Conservation (phyloP, 2,797 vertebrate species). For the Pseudochirops cupreus region DNA sequence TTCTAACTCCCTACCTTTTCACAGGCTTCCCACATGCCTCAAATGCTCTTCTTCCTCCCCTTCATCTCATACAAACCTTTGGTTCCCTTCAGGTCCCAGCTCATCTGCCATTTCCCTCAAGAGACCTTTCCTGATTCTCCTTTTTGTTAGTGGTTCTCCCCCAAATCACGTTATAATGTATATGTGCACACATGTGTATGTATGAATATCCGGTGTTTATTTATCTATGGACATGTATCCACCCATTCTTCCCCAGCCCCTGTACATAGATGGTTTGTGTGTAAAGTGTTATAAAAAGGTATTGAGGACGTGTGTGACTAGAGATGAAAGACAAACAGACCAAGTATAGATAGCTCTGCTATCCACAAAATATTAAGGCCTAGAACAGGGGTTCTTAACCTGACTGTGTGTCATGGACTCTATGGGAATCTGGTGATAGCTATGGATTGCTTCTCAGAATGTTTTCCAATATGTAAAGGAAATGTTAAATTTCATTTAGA, state of each 20-base stretch:
- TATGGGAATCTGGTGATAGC: background rate
- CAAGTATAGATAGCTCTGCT: background rate
- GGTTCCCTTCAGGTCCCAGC: background rate
- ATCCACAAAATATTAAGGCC: background rate
- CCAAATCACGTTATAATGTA: background rate
- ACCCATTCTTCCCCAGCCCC: background rate
- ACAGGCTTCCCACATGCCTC: background rate
- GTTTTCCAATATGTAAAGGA: background rate
- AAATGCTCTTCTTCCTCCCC: background rate
- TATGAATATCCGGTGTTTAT: background rate
- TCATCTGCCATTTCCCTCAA: background rate
- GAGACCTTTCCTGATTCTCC: background rate
- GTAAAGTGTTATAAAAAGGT: background rate
- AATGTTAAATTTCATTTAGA: background rate
- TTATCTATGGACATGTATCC: background rate
- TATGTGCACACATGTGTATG: background rate
- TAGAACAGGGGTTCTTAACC: background rate
- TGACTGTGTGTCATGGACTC: background rate
- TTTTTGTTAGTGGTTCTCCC: background rate
- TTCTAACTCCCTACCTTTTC: background rate
- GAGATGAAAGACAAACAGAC: background rate
- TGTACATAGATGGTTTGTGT: background rate
- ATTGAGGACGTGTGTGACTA: background rate
- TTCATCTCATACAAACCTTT: background rate
- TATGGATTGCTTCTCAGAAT: background rate